Evolutionary conservation across 2,113 vertebrate genomes (phyloP), one percentile per base, ranked within the genome.

Genomic region (Butastur rufipennis): DNA sequence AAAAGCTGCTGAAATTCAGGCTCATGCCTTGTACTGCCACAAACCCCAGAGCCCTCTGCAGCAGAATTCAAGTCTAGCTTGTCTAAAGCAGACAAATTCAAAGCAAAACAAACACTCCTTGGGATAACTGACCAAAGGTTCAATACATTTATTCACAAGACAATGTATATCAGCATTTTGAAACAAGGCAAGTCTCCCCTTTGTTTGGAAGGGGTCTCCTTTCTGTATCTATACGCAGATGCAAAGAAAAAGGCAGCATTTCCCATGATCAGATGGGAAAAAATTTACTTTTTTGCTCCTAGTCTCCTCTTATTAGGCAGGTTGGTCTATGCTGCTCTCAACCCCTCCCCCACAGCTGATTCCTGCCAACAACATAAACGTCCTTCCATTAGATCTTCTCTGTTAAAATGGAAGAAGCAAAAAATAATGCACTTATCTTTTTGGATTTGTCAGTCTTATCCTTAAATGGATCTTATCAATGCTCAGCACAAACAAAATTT

Each of bases 401-500:
- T 7, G 59, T 70, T 89, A 95, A 88, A 95, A 91, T 47, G 78
- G 81, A 87, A 93, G 74, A 90, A 90, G 82, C 22, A 83, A 96
- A 94, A 94, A 95, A 90, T 86, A 95, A 95, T 66, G 92, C 79
- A 96, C 63, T 96, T 94, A 95, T 94, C 70, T 89, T 66, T 77
- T 63, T 22, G 14, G 53, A 94, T 95, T 96, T 95, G 78, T 94
- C 84, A 87, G 62, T 73, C 89, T 77, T 84, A 91, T 58, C 75
- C 66, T 95, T 87, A 93, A 93, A 96, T 66, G 59, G 78, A 95
- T 95, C 90, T 96, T 96, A 93, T 86, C 43, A 86, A 71, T 77
- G 89, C 71, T 85, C 86, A 59, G 84, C 45, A 95, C 66, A 93
- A 95, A 94, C 85, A 91, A 79, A 91, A 94, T 96, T 96, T 91